Evolutionary conservation across 2,113 vertebrate species (phyloP).

Genomic region (Anhinga rufa): DNA sequence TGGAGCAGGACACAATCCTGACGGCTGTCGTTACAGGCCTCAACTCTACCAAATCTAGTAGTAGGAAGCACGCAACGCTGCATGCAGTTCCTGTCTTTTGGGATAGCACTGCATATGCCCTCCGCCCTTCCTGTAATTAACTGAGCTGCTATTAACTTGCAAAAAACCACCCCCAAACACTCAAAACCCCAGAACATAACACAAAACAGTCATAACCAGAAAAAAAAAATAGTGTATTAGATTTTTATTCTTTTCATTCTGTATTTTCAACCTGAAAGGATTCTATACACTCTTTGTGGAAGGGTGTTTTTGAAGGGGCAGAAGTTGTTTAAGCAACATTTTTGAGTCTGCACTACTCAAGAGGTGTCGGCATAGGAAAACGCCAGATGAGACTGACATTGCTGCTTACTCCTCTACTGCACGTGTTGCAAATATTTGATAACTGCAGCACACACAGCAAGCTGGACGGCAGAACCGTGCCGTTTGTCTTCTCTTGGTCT

Average conservation of each 20-base stretch:
- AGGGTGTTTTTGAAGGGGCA: background rate
- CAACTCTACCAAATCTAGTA: background rate
- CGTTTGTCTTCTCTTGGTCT: background rate
- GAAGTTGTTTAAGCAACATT: background rate
- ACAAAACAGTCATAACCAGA: background rate
- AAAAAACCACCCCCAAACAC: background rate
- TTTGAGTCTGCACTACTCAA: background rate
- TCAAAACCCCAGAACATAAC: background rate
- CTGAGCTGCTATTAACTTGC: background rate
- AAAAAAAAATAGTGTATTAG: background rate
- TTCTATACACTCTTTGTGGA: background rate
- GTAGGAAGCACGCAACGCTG: background rate
- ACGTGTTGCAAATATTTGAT: background rate
- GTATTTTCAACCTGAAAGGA: background rate
- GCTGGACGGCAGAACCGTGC: background rate
- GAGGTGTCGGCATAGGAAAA: background rate
- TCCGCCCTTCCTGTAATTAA: background rate
- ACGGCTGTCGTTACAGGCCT: background rate
- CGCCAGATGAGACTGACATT: background rate
- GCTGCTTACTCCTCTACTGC: background rate
- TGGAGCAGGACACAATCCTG: background rate
- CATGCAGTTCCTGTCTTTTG: fast-evolving
- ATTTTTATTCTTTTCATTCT: background rate
- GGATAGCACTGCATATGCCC: background rate
- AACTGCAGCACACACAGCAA: background rate